Percentiles rank a stretch among this genome's conserved stretches.
These are phyloP conservation scores for Catocala fraxini DNA, from an alignment of 2,888 invertebrate genomes.

Conservation along the genomic window DNA sequence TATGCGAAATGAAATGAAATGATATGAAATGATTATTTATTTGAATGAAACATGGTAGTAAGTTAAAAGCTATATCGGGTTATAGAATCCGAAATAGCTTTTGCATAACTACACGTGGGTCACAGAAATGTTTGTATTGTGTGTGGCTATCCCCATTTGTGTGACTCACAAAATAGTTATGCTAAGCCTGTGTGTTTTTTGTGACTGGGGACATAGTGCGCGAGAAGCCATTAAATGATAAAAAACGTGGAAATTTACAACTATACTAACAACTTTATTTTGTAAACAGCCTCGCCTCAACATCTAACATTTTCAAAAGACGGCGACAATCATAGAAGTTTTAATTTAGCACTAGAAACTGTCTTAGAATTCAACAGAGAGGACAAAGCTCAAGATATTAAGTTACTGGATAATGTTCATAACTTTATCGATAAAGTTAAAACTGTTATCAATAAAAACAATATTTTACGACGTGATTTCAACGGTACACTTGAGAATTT, in stretches of 20 bases:
- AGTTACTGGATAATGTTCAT: neutral
- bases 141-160: too few species aligned
- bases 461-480: neutral
- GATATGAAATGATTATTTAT: too few species aligned
- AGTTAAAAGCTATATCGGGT: too few species aligned
- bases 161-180: too few species aligned
- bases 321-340: neutral
- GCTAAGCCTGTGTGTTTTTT: too few species aligned
- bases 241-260: neutral
- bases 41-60: too few species aligned
- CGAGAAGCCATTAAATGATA: neutral
- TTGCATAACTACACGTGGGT: too few species aligned
- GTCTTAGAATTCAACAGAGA: constrained; percentile 11
- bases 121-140: too few species aligned
- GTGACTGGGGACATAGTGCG: too few species aligned
- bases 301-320: too few species aligned
- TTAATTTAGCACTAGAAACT: constrained; percentile 11
- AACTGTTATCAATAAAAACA: neutral
- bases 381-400: neutral
- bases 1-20: too few species aligned
- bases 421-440: neutral
- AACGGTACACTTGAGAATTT: constrained; percentile 31
- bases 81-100: too few species aligned
- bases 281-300: constrained; percentile 1
- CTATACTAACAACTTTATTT: neutral